A percentile compares a stretch with the other conserved stretches of the same genome.
Conservation (phyloP, 2,888 invertebrate genomes). For the Halictus quadricinctus region DNA sequence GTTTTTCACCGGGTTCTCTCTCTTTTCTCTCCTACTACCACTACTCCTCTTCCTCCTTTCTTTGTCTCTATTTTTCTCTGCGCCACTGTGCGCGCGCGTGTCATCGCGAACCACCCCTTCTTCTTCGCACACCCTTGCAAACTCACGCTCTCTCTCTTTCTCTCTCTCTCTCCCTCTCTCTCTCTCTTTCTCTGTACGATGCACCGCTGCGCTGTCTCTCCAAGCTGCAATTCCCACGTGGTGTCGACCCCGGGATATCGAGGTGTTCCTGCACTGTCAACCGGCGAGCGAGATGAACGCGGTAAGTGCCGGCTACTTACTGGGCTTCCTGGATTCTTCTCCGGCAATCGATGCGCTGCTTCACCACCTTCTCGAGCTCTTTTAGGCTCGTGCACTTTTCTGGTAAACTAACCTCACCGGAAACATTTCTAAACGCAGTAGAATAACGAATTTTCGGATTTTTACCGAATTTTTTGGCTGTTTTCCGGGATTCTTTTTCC, state of each 20-base stretch:
- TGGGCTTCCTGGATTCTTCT: neutral
- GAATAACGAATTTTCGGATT: too few relatives aligned
- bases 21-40: neutral
- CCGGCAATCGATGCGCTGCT: neutral
- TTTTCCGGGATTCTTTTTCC: too few relatives aligned
- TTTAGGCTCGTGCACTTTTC: neutral
- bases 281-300: neutral
- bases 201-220: neutral
- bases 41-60: neutral
- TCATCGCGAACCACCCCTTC: slow-evolving; percentile 17
- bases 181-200: neutral
- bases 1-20: slow-evolving; percentile 30
- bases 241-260: slow-evolving; percentile 29
- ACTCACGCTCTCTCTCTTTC: neutral
- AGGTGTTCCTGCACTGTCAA: slow-evolving; percentile 22
- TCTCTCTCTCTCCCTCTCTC: neutral
- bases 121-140: neutral
- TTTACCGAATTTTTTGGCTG: too few relatives aligned
- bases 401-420: too few relatives aligned
- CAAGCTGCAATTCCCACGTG: slow-evolving; percentile 52
- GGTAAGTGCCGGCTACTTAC: slow-evolving; percentile 16
- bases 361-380: neutral
- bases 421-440: too few relatives aligned
- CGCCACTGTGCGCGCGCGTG: slow-evolving; percentile 30
- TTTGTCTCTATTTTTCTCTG: neutral